phyloP scores from a whole-genome alignment of 2,888 invertebrate species.

The Leptodirus hochenwartii region DNA sequence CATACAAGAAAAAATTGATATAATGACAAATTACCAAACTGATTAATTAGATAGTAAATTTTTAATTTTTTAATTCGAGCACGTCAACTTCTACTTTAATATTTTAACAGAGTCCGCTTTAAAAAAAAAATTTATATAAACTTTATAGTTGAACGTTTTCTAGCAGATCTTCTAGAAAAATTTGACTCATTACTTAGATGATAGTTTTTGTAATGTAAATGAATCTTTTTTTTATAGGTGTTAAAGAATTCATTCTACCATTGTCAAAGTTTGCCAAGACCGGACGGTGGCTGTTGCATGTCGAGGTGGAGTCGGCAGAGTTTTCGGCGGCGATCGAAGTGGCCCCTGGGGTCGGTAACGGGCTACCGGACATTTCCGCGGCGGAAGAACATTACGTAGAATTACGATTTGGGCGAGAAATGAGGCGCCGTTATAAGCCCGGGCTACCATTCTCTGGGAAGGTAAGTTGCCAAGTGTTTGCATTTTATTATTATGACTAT shows the following conservation, averaged over 20 bases:
- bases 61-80: too few relatives aligned
- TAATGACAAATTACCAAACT: too few relatives aligned
- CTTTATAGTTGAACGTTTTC: too few relatives aligned
- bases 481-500: background rate
- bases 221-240: conserved; percentile 29
- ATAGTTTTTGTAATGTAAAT: too few relatives aligned
- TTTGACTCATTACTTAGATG: too few relatives aligned
- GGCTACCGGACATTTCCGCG: conserved; percentile 37
- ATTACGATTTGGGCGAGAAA: conserved; percentile 42
- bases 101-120: too few relatives aligned
- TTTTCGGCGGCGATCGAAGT: conserved; percentile 38
- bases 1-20: too few relatives aligned
- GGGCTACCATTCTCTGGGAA: conserved; percentile 46
- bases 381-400: conserved; percentile 51
- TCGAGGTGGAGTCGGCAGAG: conserved; percentile 34
- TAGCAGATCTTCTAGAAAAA: too few relatives aligned
- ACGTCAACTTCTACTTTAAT: too few relatives aligned
- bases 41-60: too few relatives aligned
- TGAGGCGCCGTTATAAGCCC: conserved; percentile 45
- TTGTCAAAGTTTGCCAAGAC: conserved; percentile 35
- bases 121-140: too few relatives aligned
- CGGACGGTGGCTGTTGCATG: conserved; percentile 39
- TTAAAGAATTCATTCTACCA: conserved; percentile 35
- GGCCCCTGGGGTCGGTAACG: conserved; percentile 25
- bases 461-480: too few relatives aligned